phyloP scores from a whole-genome alignment of 2,113 vertebrate genomes.

The Myodes glareolus region DNA sequence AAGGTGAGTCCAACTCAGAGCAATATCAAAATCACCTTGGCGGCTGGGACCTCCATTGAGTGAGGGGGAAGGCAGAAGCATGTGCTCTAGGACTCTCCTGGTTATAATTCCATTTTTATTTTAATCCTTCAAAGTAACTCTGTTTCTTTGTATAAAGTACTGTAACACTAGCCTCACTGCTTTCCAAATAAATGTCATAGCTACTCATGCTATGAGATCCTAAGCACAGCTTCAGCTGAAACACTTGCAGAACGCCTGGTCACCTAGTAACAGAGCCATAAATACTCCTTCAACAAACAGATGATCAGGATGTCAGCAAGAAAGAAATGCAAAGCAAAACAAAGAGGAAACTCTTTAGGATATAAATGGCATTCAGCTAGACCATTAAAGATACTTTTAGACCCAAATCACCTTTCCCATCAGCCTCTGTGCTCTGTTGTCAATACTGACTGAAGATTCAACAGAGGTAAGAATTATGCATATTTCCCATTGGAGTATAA shows the following conservation, averaged over 20 bases:
- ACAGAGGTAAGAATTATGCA: background rate
- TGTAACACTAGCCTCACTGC: background rate
- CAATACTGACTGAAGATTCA: background rate
- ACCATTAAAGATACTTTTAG: background rate
- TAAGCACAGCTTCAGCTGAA: accelerated
- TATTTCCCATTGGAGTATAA: background rate
- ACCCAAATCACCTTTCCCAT: background rate
- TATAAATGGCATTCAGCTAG: background rate
- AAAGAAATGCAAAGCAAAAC: background rate
- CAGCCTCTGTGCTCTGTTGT: background rate
- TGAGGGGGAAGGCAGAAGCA: background rate
- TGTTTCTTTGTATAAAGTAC: background rate
- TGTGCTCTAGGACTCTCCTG: background rate
- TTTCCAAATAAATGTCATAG: background rate
- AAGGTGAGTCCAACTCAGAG: background rate
- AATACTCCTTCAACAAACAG: background rate
- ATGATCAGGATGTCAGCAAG: background rate
- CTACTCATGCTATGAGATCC: background rate
- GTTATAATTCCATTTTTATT: background rate
- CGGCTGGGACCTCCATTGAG: background rate
- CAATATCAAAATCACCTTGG: background rate
- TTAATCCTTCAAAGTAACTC: background rate
- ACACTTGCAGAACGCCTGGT: background rate
- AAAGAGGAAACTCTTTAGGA: background rate
- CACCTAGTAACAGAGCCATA: background rate